Percentiles rank a stretch among this genome's conserved stretches.
phyloP scores from a whole-genome alignment of 2,888 invertebrate genomes.

The Ectemnius lituratus region DNA sequence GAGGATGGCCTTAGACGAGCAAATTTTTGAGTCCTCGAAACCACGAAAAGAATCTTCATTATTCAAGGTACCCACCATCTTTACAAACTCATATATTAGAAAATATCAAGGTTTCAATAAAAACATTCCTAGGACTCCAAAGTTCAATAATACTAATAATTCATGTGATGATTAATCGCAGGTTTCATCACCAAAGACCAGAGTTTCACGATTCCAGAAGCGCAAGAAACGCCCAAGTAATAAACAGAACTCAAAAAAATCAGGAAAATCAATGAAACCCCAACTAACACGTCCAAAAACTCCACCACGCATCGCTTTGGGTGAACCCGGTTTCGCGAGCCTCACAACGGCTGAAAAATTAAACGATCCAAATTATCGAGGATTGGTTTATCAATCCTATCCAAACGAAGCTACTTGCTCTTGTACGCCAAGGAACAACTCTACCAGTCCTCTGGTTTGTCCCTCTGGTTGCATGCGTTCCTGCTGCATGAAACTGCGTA shows the following conservation, averaged over 20 bases:
- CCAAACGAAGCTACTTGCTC: slow-evolving; percentile 67
- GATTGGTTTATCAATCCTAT: slow-evolving; percentile 63
- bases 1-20: slow-evolving; percentile 33
- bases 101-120: slow-evolving; percentile 56
- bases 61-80: too few relatives aligned
- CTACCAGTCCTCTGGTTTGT: slow-evolving; percentile 51
- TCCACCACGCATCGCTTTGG: slow-evolving; percentile 55
- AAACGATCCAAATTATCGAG: slow-evolving; percentile 66
- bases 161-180: slow-evolving; percentile 43
- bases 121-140: slow-evolving; percentile 56
- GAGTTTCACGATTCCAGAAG: slow-evolving; percentile 17
- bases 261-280: background rate
- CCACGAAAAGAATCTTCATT: background rate
- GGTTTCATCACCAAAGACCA: slow-evolving; percentile 39
- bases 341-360: slow-evolving; percentile 70
- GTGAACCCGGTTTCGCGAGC: slow-evolving; percentile 60
- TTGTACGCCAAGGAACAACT: slow-evolving; percentile 48
- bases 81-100: slow-evolving; percentile 47
- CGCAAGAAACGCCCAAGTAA: background rate
- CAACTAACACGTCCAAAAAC: slow-evolving; percentile 53
- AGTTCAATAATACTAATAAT: slow-evolving; percentile 34
- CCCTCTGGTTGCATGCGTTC: slow-evolving; percentile 57
- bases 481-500: slow-evolving; percentile 62
- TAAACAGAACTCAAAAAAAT: background rate
- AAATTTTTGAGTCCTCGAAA: background rate